These are phyloP conservation scores for Elmis aenea DNA, from an alignment of 2,888 invertebrate species.

Conservation along the genomic window DNA sequence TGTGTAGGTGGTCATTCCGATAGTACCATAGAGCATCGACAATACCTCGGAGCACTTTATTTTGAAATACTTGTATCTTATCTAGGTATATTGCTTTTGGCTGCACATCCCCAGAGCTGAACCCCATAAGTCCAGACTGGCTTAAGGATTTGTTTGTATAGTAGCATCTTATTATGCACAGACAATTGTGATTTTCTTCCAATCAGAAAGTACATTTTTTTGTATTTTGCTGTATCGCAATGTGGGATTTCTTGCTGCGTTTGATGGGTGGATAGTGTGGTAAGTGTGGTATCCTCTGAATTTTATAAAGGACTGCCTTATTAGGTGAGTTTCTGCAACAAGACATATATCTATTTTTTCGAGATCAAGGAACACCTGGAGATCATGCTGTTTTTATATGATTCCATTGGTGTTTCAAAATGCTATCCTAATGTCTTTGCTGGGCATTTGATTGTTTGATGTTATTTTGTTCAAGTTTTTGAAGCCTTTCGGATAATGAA, in stretches of 20 bases:
- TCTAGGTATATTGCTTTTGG: too few relatives aligned
- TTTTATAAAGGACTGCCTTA: conserved; percentile 9
- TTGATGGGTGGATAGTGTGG: conserved; percentile 12
- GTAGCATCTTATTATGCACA: too few relatives aligned
- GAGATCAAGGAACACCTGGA: conserved; percentile 2
- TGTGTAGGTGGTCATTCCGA: too few relatives aligned
- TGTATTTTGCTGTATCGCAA: too few relatives aligned
- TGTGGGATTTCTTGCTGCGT: conserved; percentile 11
- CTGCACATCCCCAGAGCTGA: too few relatives aligned
- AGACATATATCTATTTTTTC: conserved; percentile 16
- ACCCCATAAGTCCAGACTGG: too few relatives aligned
- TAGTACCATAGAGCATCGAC: too few relatives aligned
- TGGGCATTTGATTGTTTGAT: conserved; percentile 6
- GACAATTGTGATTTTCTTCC: too few relatives aligned
- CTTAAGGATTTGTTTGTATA: too few relatives aligned
- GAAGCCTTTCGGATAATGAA: conserved; percentile 1
- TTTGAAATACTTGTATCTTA: too few relatives aligned
- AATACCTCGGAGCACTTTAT: too few relatives aligned
- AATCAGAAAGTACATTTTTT: too few relatives aligned
- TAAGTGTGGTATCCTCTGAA: conserved; percentile 12
- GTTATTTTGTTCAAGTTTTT: conserved; percentile 5
- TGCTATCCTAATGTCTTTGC: conserved; percentile 5
- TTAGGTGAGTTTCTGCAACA: conserved; percentile 18
- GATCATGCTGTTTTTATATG: conserved; percentile 3
- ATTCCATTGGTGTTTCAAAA: conserved; percentile 14